Percentiles rank a stretch among this genome's conserved stretches.
Evolutionary conservation across 2,888 invertebrate species (phyloP).

Genomic region (Lathronympha strigana): DNA sequence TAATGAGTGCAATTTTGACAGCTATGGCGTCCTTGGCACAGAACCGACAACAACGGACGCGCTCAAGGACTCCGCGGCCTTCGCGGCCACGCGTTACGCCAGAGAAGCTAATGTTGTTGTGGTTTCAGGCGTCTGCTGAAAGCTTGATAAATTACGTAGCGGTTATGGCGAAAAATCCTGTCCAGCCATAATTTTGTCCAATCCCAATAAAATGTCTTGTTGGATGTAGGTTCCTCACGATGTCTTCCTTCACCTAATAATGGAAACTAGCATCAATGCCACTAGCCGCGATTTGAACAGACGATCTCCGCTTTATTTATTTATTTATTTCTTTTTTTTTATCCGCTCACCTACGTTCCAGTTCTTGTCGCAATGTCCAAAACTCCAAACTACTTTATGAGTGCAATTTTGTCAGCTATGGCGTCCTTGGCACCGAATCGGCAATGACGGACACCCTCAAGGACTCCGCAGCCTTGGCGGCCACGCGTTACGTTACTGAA

Average conservation of each 20-base stretch:
- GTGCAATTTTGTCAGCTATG: conserved; percentile 3
- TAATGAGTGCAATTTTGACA: conserved; percentile 13
- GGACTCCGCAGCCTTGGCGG: neutral
- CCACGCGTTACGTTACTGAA: conserved; percentile 1
- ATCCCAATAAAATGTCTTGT: too few relatives aligned
- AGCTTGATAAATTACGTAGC: too few relatives aligned
- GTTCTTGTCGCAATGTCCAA: neutral
- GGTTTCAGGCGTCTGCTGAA: too few relatives aligned
- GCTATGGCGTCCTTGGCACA: neutral
- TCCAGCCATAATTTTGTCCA: too few relatives aligned
- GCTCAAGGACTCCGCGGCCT: neutral
- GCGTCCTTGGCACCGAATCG: conserved; percentile 1
- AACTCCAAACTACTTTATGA: conserved; percentile 3
- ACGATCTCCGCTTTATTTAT: too few relatives aligned
- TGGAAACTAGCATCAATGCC: too few relatives aligned
- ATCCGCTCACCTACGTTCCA: neutral
- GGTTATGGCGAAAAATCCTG: too few relatives aligned
- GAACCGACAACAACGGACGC: neutral
- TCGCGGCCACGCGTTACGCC: neutral
- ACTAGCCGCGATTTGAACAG: too few relatives aligned
- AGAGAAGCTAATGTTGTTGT: too few relatives aligned
- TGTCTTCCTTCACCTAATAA: too few relatives aligned
- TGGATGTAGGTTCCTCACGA: too few relatives aligned
- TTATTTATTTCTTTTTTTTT: too few relatives aligned
- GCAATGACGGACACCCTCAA: neutral